A percentile compares a stretch with the other conserved stretches of the same genome.
phyloP scores from a whole-genome alignment of 2,888 invertebrate genomes.

The Entomobrya proxima region DNA sequence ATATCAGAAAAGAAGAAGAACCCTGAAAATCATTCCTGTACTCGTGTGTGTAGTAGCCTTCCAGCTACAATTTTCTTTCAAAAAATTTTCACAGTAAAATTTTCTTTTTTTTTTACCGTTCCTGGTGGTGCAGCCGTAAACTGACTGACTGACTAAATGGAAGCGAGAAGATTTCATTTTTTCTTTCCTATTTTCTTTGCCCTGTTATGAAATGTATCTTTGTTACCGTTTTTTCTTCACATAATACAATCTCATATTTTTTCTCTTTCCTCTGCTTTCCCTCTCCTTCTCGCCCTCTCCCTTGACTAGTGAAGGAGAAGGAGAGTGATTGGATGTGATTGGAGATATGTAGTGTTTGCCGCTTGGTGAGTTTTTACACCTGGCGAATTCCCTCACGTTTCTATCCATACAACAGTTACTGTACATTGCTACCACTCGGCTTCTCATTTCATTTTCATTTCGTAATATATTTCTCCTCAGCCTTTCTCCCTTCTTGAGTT shows the following conservation, averaged over 20 bases:
- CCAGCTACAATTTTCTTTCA: not conserved
- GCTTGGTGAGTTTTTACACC: constrained; percentile 74
- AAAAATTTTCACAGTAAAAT: not conserved
- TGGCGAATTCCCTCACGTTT: constrained; percentile 68
- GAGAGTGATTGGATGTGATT: constrained; percentile 68
- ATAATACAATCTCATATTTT: not conserved
- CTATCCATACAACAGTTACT: too few relatives aligned
- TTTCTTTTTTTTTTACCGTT: not conserved
- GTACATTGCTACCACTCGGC: constrained; percentile 10
- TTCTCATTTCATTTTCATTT: constrained; percentile 60
- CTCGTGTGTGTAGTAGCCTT: not conserved
- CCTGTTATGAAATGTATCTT: too few relatives aligned
- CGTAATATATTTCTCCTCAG: not conserved
- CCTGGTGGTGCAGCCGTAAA: not conserved
- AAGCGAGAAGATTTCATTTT: constrained; percentile 43
- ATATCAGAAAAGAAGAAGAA: not conserved
- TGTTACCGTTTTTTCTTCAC: not conserved
- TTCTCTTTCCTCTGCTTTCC: not conserved
- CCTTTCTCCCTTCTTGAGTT: not conserved
- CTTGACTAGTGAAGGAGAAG: constrained; percentile 13
- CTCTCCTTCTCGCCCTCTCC: not conserved
- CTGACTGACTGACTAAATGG: constrained; percentile 17
- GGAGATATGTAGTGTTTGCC: constrained; percentile 51
- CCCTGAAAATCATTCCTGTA: not conserved
- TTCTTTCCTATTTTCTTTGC: too few relatives aligned